Percentiles rank a stretch among this genome's conserved stretches.
Evolutionary conservation across 2,797 vertebrate species (phyloP).

Genomic region (Tapirus indicus): DNA sequence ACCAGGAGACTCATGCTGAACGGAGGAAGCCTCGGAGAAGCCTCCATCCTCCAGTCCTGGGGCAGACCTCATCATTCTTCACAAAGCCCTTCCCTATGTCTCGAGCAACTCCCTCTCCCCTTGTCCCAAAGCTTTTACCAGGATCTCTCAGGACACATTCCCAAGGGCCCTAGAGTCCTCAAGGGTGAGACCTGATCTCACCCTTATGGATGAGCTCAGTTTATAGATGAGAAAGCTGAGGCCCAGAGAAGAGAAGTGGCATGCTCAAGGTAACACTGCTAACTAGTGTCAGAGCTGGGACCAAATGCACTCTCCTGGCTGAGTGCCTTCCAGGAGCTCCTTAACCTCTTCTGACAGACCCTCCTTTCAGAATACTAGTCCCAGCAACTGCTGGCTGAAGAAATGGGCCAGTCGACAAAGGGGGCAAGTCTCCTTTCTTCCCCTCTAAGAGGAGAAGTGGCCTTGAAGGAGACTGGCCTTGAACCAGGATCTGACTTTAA

Average conservation of each 20-base stretch:
- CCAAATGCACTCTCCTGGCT: not conserved
- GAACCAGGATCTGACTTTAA: constrained; percentile 19
- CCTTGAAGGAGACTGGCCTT: not conserved
- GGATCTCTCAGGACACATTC: not conserved
- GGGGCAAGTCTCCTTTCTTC: not conserved
- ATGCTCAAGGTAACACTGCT: not conserved
- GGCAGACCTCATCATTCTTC: not conserved
- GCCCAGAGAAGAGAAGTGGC: not conserved
- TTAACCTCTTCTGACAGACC: not conserved
- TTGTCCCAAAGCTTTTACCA: not conserved
- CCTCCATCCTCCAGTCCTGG: not conserved
- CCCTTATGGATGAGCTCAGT: not conserved
- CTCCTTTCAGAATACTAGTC: constrained; percentile 27
- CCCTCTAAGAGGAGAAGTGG: not conserved
- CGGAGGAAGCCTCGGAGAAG: not conserved
- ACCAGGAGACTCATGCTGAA: not conserved
- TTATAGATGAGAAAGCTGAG: constrained; percentile 4
- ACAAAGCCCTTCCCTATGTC: not conserved
- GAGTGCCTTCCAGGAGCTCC: not conserved
- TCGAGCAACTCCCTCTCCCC: not conserved
- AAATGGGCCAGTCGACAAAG: not conserved
- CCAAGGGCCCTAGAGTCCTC: not conserved
- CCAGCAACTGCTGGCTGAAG: not conserved
- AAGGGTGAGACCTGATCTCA: not conserved
- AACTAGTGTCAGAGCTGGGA: not conserved